phyloP scores from a whole-genome alignment of 2,113 vertebrate genomes.

The Tamias sibiricus region DNA sequence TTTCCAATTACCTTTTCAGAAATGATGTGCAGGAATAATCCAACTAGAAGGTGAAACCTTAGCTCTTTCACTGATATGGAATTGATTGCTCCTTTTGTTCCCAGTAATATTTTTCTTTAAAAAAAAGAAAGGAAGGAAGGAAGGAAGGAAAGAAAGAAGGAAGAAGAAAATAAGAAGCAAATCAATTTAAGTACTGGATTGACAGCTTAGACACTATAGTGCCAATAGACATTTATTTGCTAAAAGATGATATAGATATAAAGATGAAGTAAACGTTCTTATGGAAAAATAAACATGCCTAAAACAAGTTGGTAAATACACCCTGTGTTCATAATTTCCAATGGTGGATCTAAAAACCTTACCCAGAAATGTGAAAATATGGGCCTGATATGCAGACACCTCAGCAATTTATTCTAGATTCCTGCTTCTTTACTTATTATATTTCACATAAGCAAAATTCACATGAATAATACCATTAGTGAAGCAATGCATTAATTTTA shows the following conservation, averaged over 20 bases:
- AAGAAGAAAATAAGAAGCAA: background rate
- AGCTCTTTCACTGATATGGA: slow-evolving; percentile 58
- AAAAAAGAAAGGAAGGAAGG: background rate
- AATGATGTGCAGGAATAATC: slow-evolving; percentile 55
- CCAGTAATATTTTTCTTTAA: slow-evolving; percentile 32
- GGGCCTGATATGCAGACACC: background rate
- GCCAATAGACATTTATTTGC: slow-evolving; percentile 48
- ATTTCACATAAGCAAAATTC: background rate
- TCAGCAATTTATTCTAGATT: background rate
- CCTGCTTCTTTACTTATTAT: background rate
- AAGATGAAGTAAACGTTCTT: slow-evolving; percentile 30
- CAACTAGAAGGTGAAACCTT: slow-evolving; percentile 65
- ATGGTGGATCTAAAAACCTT: background rate
- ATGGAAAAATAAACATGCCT: background rate
- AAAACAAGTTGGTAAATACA: background rate
- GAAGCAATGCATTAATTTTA: background rate
- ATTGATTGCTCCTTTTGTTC: slow-evolving; percentile 70
- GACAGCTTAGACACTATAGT: background rate
- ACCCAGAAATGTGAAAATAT: background rate
- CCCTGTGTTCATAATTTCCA: background rate
- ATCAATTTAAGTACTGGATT: slow-evolving; percentile 60
- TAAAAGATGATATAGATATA: background rate
- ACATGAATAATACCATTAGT: background rate
- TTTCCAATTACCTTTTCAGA: slow-evolving; percentile 79
- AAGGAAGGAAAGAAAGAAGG: background rate